Conservation (phyloP, 2,797 vertebrate genomes). For the Ibycter americanus region DNA sequence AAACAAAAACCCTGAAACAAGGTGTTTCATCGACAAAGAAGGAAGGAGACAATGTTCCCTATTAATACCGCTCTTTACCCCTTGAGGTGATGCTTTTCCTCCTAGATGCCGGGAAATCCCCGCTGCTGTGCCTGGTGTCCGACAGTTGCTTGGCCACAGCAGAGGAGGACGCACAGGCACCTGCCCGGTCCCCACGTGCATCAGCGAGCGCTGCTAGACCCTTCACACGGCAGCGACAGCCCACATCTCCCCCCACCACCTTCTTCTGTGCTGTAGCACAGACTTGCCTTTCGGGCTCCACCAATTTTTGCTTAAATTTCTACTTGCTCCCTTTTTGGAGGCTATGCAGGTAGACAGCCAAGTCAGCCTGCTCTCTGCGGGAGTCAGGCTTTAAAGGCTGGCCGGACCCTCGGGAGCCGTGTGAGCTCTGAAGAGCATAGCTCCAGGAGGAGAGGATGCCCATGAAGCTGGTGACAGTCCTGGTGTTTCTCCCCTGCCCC, state of each 20-base stretch:
- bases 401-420: accelerated
- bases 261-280: background rate
- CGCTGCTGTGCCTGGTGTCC: background rate
- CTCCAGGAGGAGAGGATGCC: background rate
- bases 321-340: background rate
- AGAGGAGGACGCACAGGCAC: background rate
- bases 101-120: background rate
- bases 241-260: background rate
- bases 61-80: background rate
- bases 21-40: accelerated
- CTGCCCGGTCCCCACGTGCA: accelerated
- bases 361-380: background rate
- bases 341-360: too few species aligned
- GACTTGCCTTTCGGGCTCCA: background rate
- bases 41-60: background rate
- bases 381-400: background rate
- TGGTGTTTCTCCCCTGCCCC: background rate
- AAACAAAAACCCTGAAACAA: background rate
- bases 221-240: accelerated
- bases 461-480: background rate
- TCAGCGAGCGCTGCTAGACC: accelerated
- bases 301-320: background rate
- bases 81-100: background rate
- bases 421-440: background rate
- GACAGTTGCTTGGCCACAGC: accelerated